Percentiles rank a stretch among this genome's conserved stretches.
Evolutionary conservation across 2,797 vertebrate species (phyloP).

Genomic region (Cyclura pinguis): DNA sequence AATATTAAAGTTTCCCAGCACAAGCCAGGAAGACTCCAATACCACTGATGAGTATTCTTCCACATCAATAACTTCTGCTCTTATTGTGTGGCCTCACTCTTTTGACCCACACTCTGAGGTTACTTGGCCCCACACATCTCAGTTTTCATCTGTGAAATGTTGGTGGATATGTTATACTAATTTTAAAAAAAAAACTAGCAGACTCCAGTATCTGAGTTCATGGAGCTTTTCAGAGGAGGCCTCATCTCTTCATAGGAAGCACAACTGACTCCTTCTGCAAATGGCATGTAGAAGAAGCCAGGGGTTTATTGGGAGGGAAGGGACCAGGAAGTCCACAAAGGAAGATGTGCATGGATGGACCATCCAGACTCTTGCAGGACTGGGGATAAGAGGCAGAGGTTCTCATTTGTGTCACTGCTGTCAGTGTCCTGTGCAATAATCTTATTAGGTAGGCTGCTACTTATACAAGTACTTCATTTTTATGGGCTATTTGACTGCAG

Average conservation of each 20-base stretch:
- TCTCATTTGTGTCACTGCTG: background rate
- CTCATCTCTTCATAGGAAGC: background rate
- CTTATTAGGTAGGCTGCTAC: background rate
- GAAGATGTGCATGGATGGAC: background rate
- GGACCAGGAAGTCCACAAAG: background rate
- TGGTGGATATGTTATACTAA: background rate
- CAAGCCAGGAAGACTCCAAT: too few relatives aligned
- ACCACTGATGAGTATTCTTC: too few relatives aligned
- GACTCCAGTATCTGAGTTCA: background rate
- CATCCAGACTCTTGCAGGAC: background rate
- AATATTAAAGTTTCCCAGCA: too few relatives aligned
- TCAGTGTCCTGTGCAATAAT: background rate
- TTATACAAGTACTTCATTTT: background rate
- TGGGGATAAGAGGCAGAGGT: background rate
- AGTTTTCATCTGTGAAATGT: too few relatives aligned
- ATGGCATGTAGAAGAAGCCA: background rate
- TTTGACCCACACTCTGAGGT: too few relatives aligned
- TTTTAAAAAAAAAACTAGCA: background rate
- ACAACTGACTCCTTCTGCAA: background rate
- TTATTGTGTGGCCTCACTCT: too few relatives aligned
- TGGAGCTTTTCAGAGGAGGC: background rate
- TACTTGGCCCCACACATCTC: too few relatives aligned
- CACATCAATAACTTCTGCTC: too few relatives aligned
- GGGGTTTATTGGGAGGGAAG: background rate
- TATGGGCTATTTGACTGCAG: background rate